Percentiles rank a stretch among this genome's conserved stretches.
These are phyloP conservation scores for Sarcophaga subvicina DNA, from an alignment of 2,888 invertebrate genomes.

Conservation along the genomic window DNA sequence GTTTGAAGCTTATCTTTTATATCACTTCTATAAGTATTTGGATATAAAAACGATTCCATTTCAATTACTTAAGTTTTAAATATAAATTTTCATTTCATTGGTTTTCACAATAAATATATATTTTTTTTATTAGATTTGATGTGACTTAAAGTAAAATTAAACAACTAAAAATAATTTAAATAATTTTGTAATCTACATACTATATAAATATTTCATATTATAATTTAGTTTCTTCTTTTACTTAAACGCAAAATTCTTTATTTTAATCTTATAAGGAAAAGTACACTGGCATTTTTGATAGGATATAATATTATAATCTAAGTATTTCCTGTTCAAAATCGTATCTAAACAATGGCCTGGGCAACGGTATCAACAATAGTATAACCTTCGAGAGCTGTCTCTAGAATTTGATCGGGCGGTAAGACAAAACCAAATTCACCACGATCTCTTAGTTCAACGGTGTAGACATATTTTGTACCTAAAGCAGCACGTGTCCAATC, in stretches of 20 bases:
- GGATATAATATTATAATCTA: slow-evolving; percentile 29
- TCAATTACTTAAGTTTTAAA: no score
- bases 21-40: no score
- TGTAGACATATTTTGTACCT: slow-evolving; percentile 78
- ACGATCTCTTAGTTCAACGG: slow-evolving; percentile 79
- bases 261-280: slow-evolving; percentile 42
- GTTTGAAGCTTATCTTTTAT: no score
- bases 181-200: slow-evolving; percentile 31
- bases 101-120: no score
- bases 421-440: slow-evolving; percentile 78
- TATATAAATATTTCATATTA: no score
- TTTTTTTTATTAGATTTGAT: no score
- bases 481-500: slow-evolving; percentile 78
- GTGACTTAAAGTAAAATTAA: slow-evolving; percentile 16
- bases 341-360: slow-evolving; percentile 70
- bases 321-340: background rate
- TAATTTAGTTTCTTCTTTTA: slow-evolving; percentile 30
- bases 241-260: slow-evolving; percentile 57
- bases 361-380: slow-evolving; percentile 78
- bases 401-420: slow-evolving; percentile 77
- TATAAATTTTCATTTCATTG: no score
- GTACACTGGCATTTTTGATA: slow-evolving; percentile 53
- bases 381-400: slow-evolving; percentile 77
- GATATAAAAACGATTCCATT: no score
- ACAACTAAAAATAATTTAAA: slow-evolving; percentile 34